These are phyloP conservation scores for Heteromurus nitidus DNA, from an alignment of 2,888 invertebrate species.

Conservation along the genomic window DNA sequence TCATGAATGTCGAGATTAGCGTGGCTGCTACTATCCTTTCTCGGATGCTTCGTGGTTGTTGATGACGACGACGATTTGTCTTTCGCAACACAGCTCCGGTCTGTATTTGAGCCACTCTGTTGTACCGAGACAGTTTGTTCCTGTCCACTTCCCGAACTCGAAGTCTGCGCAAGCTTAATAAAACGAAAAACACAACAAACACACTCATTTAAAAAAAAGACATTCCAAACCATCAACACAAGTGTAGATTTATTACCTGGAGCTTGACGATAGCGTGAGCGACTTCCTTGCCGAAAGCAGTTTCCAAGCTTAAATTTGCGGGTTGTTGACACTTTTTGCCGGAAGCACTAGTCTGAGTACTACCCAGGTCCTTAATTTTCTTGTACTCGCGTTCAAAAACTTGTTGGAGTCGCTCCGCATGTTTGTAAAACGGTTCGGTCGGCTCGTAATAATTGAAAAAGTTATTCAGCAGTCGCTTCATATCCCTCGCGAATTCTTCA, in stretches of 20 bases:
- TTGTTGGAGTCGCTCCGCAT: neutral
- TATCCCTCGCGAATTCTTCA: constrained; percentile 1
- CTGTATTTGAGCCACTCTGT: too few species aligned
- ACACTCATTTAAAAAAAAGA: too few species aligned
- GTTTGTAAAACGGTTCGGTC: neutral
- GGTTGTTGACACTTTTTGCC: too few species aligned
- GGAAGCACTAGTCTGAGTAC: too few species aligned
- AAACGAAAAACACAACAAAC: too few species aligned
- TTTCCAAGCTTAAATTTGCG: neutral
- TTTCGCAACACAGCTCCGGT: too few species aligned
- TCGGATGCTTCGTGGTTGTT: too few species aligned
- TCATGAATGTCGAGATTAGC: too few species aligned
- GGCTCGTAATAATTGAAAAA: neutral
- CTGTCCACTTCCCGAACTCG: neutral
- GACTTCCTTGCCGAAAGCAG: neutral
- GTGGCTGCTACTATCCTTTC: too few species aligned
- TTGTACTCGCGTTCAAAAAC: neutral
- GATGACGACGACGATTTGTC: neutral
- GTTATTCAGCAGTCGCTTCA: neutral
- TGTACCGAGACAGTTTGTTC: neutral
- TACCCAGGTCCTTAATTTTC: neutral
- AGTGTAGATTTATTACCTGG: too few species aligned
- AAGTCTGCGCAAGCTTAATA: too few species aligned
- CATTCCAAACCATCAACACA: too few species aligned
- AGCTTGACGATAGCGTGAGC: neutral